Conservation (phyloP, 2,888 invertebrate species). For the Rapana venosa region DNA sequence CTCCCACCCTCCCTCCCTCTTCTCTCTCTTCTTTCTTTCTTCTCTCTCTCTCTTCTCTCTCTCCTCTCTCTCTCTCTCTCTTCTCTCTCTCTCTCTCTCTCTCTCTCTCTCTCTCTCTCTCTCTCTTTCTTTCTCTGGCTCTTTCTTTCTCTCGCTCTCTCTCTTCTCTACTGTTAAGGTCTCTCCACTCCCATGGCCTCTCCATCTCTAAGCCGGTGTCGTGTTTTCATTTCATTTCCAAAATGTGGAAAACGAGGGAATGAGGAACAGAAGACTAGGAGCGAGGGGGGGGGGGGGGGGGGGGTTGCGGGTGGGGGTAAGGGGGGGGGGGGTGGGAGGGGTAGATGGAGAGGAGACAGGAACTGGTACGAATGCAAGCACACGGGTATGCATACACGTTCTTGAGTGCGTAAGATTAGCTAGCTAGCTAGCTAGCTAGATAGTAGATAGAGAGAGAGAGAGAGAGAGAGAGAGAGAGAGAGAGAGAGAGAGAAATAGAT, state of each 20-base stretch:
- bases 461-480: too few species aligned
- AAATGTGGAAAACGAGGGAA: not conserved
- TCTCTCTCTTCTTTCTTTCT: not conserved
- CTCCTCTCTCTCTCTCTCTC: not conserved
- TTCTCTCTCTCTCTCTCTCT: not conserved
- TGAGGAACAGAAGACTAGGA: not conserved
- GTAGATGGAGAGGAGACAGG: too few species aligned
- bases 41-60: not conserved
- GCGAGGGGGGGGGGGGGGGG: not conserved
- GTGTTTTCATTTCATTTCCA: not conserved
- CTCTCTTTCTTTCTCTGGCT: constrained; percentile 17
- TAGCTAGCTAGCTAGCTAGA: too few species aligned
- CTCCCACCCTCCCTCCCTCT: not conserved
- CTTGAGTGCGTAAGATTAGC: not conserved
- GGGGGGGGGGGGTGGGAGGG: too few species aligned
- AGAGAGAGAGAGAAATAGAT: too few species aligned
- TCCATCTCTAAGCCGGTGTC: not conserved
- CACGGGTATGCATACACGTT: not conserved
- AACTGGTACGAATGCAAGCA: not conserved
- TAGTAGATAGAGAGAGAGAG: too few species aligned
- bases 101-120: not conserved
- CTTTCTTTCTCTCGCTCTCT: not conserved
- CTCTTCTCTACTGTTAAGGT: too few species aligned
- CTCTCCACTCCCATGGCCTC: too few species aligned
- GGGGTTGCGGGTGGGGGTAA: too few species aligned